Base-by-base conservation (phyloP, 2,888 invertebrate genomes). In the Rhamnusium bicolor region DNA sequence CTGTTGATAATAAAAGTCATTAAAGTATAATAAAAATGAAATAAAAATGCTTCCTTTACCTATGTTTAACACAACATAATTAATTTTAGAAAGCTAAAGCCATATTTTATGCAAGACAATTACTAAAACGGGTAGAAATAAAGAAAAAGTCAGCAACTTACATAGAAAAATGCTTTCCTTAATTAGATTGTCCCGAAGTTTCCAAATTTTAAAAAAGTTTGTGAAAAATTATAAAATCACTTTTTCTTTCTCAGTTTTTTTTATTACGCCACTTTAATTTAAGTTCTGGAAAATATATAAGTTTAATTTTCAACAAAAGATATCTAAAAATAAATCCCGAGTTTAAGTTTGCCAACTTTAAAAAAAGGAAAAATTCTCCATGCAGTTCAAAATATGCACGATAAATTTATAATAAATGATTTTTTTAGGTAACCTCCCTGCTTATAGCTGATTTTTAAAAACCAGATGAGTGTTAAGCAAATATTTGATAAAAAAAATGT, bases 241-340 rank as follows among this genome's bases (percentile, higher is more conserved):
- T 67, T 40, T 54, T 67, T 21, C 49, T 27, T 18, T 19, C 14
- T 67, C 40, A 5, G 21, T 7, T 12, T 56, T 67, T 56, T 67
- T 67, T 65, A 14, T 10, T 56, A 3, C 16, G 21, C 62, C 68
- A 72, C 72, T 54, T 72, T 63, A 68, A 72, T 72, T 68, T 68
- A 62, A 68, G 18, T 72, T 68, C 72, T 68, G 68, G 68, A 72
- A 68, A 72, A 73, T 62, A 73, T 62, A 62, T 54, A 51, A 51
- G 19, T 51, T 51, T 19, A 69, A 69, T 69, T 69, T 69, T 69
- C 69, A 62, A 69, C 69, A 62, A 69, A 69, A 69, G 62, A 54
- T 54, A 24, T 40, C 69, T 69, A 69, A 69, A 69, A 69, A 69
- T 69, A 69, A 69, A 69, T 21, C 62, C 10, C 54, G 61, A 40